Percentiles rank a stretch among this genome's conserved stretches.
These are phyloP conservation scores for Drepana arcuata DNA, from an alignment of 1,140 invertebrate genomes.

Conservation along the genomic window DNA sequence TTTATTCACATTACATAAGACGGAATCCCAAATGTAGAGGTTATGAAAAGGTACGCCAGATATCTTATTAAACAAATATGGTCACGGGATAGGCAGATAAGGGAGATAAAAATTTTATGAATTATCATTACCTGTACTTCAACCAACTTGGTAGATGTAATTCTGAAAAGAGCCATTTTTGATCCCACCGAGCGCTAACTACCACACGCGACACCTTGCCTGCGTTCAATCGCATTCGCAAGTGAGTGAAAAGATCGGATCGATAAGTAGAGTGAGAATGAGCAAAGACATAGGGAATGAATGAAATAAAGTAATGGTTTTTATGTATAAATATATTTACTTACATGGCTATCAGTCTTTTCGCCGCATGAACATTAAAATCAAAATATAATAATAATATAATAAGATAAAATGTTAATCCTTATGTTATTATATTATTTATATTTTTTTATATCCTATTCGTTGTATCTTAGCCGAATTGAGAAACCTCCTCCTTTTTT, in stretches of 20 bases:
- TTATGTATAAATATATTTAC: no score
- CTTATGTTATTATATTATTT: no score
- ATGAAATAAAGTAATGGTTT: no score
- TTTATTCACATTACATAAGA: constrained; percentile 50
- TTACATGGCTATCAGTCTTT: no score
- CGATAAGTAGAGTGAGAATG: no score
- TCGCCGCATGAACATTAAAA: no score
- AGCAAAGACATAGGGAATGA: no score
- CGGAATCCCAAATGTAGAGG: constrained; percentile 45
- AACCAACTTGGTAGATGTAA: constrained; percentile 45
- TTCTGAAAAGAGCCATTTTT: constrained; percentile 63
- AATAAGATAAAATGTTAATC: no score
- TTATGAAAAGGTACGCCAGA: constrained; percentile 30
- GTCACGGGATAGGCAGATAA: background rate
- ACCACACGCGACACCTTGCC: constrained; percentile 33
- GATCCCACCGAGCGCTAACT: constrained; percentile 47
- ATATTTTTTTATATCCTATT: no score
- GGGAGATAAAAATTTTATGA: constrained; percentile 7
- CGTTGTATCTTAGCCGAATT: no score
- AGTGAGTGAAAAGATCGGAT: constrained; percentile 23
- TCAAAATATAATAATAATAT: no score
- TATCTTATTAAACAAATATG: constrained; percentile 4
- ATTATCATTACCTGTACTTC: constrained; percentile 52
- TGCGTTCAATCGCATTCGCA: constrained; percentile 45
- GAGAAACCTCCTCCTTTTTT: no score